phyloP scores from a whole-genome alignment of 2,888 invertebrate species.

The Agrochola lota region DNA sequence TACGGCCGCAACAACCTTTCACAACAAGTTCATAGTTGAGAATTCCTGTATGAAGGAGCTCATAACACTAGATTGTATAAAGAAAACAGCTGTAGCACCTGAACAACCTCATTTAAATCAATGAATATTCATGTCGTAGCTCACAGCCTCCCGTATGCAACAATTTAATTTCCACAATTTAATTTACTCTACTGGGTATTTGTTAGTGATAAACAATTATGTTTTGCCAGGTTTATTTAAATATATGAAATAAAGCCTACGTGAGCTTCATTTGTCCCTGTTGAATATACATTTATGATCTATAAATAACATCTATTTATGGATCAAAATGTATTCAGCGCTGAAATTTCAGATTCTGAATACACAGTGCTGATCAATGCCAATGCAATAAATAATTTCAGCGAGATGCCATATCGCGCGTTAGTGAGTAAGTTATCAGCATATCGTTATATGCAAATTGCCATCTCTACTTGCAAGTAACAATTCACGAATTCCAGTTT shows the following conservation, averaged over 20 bases:
- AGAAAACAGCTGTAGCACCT: slow-evolving; percentile 64
- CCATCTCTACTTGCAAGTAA: slow-evolving; percentile 5
- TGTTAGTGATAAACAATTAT: slow-evolving; percentile 51
- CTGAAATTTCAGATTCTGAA: slow-evolving; percentile 18
- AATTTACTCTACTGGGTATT: slow-evolving; percentile 44
- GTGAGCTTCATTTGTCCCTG: slow-evolving; percentile 29
- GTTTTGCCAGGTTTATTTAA: slow-evolving; percentile 40
- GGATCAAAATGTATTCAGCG: slow-evolving; percentile 17
- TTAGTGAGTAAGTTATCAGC: slow-evolving; percentile 7
- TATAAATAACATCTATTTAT: slow-evolving; percentile 31
- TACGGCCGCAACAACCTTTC: slow-evolving; percentile 4
- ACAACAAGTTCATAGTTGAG: slow-evolving; percentile 39
- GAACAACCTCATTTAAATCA: slow-evolving; percentile 62
- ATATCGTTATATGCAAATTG: slow-evolving; percentile 11
- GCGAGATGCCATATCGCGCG: not conserved
- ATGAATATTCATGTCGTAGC: slow-evolving; percentile 72
- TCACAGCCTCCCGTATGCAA: slow-evolving; percentile 60
- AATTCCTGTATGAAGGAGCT: slow-evolving; percentile 69
- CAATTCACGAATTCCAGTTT: slow-evolving; percentile 17
- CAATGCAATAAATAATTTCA: slow-evolving; percentile 19
- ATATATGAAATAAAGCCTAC: slow-evolving; percentile 40
- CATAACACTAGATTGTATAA: slow-evolving; percentile 65
- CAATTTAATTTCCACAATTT: slow-evolving; percentile 63
- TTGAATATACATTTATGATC: slow-evolving; percentile 26
- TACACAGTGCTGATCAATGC: slow-evolving; percentile 33